Percentiles rank a stretch among this genome's conserved stretches.
Evolutionary conservation across 2,888 invertebrate genomes (phyloP).

Genomic region (Drosophila subsilvestris): DNA sequence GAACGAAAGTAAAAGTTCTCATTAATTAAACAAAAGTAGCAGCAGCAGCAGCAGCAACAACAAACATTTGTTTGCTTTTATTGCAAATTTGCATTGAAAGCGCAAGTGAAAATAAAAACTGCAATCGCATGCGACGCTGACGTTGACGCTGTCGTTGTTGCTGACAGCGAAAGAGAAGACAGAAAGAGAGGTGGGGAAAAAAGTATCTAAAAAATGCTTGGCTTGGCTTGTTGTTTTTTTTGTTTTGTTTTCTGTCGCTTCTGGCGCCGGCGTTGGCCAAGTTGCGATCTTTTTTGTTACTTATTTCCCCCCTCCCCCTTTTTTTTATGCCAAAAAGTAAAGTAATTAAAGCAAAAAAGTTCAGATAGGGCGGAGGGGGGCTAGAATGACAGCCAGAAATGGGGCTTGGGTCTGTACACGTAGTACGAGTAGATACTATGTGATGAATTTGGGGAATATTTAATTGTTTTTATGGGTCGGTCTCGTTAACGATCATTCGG

Average conservation of each 20-base stretch:
- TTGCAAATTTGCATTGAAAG: slow-evolving; percentile 75
- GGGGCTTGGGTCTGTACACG: not conserved
- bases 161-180: slow-evolving; percentile 2
- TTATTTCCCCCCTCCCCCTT: not conserved
- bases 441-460: not conserved
- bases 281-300: slow-evolving; percentile 34
- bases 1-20: slow-evolving; percentile 75
- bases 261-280: slow-evolving; percentile 51
- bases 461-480: not conserved
- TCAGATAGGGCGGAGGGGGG: not conserved
- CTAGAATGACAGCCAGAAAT: slow-evolving; percentile 34
- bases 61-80: slow-evolving; percentile 47
- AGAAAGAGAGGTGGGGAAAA: not conserved
- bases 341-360: slow-evolving; percentile 21
- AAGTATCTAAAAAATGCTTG: slow-evolving; percentile 28
- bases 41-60: slow-evolving; percentile 22
- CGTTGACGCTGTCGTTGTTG: slow-evolving; percentile 11
- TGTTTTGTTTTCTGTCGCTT: slow-evolving; percentile 6
- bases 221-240: slow-evolving; percentile 16
- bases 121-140: slow-evolving; percentile 57
- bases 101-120: slow-evolving; percentile 75
- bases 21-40: slow-evolving; percentile 61
- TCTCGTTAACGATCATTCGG: not conserved
- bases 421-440: not conserved
- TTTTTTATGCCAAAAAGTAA: slow-evolving; percentile 5